Evolutionary conservation across 2,797 vertebrate species (phyloP), one percentile per base, ranked within the genome.

Genomic region (Tokudaia muenninki): DNA sequence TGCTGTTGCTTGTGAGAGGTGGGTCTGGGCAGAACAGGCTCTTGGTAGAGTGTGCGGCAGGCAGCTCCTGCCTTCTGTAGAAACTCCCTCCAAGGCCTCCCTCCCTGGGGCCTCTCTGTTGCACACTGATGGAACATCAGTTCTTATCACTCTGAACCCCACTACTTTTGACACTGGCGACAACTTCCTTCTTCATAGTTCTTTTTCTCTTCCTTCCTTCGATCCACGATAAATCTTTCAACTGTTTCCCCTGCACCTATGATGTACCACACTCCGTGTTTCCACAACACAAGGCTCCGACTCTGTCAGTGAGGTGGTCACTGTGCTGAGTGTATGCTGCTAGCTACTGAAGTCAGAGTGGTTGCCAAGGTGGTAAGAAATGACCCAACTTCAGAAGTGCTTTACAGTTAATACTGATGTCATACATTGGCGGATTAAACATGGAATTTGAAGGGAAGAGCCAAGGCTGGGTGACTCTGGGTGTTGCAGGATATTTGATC

Each of bases 131-230:
- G 37, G 84, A 81, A 17, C 77, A 78, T 87, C n/a, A 2, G 87
- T 34, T 81, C 72, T 94, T 96, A 94, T 94, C 95, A 88, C n/a
- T 96, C 90, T 90, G 86, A 87, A 77, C 24, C 61, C 80, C 55
- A 37, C 70, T 93, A 3, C 87, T 92, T 87, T 90, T 90, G 86
- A 94, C n/a, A 63, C 87, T 59, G 59, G 24, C 6, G 72, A 78
- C 90, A 74, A 2, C 94, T 96, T 94, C 92, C 92, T 92, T 86
- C 50, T 97, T n/a, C 34, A 12, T 31, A 74, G 13, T 7, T 59
- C 70, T n/a, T n/a, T 31, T 92, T 90, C 57, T 88, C 87, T 86
- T 26, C 52, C 17, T 63, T 72, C 78, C 22, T 81, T 92, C 82
- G 81, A 57, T 82, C 96, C 29, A 61, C 52, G 59, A 21, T 77